Percentiles rank a stretch among this genome's conserved stretches.
Evolutionary conservation across 2,113 vertebrate genomes (phyloP).

Genomic region (Poeciliopsis prolifica): DNA sequence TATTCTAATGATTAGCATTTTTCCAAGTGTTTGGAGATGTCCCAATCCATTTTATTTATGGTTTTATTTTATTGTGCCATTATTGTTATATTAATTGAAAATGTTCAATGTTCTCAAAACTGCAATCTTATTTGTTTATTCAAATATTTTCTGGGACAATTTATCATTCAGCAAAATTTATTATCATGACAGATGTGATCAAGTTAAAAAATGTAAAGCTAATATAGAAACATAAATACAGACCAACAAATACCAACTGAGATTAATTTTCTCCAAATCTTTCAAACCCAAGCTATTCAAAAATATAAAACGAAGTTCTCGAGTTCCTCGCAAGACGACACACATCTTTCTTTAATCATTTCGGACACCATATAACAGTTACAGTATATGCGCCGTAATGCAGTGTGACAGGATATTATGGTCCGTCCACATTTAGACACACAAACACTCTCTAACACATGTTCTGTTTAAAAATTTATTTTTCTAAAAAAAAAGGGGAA

Average conservation of each 20-base stretch:
- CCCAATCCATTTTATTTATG: too few relatives aligned
- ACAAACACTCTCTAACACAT: conserved; percentile 13
- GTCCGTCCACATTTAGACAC: not conserved
- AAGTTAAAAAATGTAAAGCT: not conserved
- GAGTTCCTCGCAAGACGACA: not conserved
- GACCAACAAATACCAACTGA: not conserved
- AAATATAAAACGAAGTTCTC: not conserved
- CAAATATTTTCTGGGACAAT: too few relatives aligned
- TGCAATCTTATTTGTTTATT: too few relatives aligned
- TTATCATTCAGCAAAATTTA: too few relatives aligned
- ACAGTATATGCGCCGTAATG: conserved; percentile 13
- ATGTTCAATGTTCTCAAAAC: too few relatives aligned
- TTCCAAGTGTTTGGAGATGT: too few relatives aligned
- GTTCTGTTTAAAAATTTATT: not conserved
- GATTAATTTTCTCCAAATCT: not conserved
- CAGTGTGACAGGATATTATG: conserved; percentile 12
- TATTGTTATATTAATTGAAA: too few relatives aligned
- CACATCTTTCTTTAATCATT: conserved; percentile 9
- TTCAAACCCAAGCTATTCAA: not conserved
- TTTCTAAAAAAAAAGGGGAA: conserved; percentile 9
- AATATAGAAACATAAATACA: not conserved
- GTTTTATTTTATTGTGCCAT: too few relatives aligned
- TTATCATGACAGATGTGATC: not conserved
- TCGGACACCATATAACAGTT: conserved; percentile 6
- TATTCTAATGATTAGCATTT: too few relatives aligned